Evolutionary conservation across 2,888 invertebrate genomes (phyloP), one percentile per base, ranked within the genome.

Genomic region (Hypena proboscidalis): DNA sequence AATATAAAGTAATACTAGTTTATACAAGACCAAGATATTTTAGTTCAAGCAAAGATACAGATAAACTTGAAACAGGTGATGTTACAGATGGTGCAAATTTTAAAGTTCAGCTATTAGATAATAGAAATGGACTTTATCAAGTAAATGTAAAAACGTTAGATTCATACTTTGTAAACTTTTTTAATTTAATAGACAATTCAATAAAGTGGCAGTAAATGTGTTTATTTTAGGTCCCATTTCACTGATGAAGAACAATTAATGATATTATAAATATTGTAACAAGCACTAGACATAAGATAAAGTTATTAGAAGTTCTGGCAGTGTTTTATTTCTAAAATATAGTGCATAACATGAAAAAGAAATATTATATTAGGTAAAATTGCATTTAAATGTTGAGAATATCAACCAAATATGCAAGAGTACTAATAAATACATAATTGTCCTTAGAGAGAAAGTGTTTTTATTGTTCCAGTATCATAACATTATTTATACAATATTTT

Each of bases 1-100:
- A 89, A 55, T 90, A 89, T 56, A 92, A 92, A 73, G 72, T 91
- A 30, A 74, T 79, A 29, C 76, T 92, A 35, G 58, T 93, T 20
- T 94, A 92, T 60, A 92, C 92, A 35, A 90, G 85, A 74, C 91
- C 92, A 27, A 79, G 74, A 59, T 86, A 92, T 71, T 92, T 91
- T 67, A 77, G 74, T 63, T 87, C 91, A 25, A 85, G 51, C 54
- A 89, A 83, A 67, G 80, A 81, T 39, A 19, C 48, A 6, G 61
- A 70, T 40, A 72, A 76, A 58, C 67, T 75, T 32, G 79, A 80
- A 51, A 44, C 58, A 39, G 75, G 56, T 50, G 61, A 77, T 40
- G 10, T 67, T 25, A 31, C 69, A 30, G 84, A 83, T 50, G 42
- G 30, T 15, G 62, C 87, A 6, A 84, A 87, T 59, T 87, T 84